Percentiles rank a stretch among this genome's conserved stretches.
Evolutionary conservation across 2,113 vertebrate genomes (phyloP).

Genomic region (Lanius ludovicianus): DNA sequence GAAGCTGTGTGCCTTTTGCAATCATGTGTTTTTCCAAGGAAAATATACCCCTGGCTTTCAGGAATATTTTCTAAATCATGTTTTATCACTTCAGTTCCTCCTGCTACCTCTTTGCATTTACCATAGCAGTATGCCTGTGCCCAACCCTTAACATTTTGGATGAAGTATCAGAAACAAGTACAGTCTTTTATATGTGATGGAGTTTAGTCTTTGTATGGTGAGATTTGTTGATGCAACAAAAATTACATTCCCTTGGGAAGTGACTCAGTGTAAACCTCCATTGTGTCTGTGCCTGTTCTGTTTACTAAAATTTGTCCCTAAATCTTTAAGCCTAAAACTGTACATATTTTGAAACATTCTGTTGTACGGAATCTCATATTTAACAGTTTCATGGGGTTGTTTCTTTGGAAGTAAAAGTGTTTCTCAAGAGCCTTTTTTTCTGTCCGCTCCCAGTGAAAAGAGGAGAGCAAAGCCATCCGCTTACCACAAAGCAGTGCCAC

Average conservation of each 20-base stretch:
- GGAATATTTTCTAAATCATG: neutral
- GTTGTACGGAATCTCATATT: constrained; percentile 78
- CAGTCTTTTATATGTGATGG: neutral
- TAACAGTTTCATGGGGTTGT: constrained; percentile 84
- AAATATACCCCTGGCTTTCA: neutral
- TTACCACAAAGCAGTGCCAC: constrained; percentile 84
- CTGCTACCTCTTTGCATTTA: neutral
- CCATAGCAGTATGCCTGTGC: neutral
- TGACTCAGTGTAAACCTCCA: neutral
- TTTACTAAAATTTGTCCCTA: constrained; percentile 65
- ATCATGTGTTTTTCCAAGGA: neutral
- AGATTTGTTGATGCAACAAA: constrained; percentile 20
- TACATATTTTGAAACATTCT: constrained; percentile 73
- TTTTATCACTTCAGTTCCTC: neutral
- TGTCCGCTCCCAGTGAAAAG: constrained; percentile 76
- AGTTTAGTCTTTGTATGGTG: neutral
- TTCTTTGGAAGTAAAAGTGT: constrained; percentile 84
- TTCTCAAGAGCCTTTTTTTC: constrained; percentile 82
- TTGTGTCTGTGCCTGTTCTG: constrained; percentile 33
- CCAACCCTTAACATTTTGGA: neutral
- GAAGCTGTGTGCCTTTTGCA: neutral
- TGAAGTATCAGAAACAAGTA: neutral
- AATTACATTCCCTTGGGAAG: constrained; percentile 5
- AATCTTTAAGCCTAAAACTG: constrained; percentile 66
- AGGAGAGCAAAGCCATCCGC: constrained; percentile 80